phyloP scores from a whole-genome alignment of 2,888 invertebrate species.

The Mycogona germanica region DNA sequence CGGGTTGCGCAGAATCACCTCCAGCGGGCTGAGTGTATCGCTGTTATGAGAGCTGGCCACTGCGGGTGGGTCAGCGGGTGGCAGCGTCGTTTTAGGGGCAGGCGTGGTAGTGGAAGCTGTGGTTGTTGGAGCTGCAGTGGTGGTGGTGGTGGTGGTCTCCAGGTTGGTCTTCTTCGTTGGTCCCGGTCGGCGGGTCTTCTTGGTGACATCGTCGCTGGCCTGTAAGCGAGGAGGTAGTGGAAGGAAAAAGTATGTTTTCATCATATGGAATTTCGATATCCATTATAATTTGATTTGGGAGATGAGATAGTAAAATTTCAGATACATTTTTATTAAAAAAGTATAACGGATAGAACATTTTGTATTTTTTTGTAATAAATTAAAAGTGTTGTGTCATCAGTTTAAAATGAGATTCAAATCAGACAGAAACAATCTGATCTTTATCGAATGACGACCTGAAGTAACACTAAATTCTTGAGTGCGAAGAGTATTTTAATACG shows the following conservation, averaged over 20 bases:
- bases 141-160: background rate
- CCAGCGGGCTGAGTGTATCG: slow-evolving; percentile 6
- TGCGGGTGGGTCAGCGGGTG: slow-evolving; percentile 4
- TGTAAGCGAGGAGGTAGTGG: background rate
- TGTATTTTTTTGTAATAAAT: background rate
- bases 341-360: too few species aligned
- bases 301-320: too few species aligned
- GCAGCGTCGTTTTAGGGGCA: background rate
- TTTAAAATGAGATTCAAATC: background rate
- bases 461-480: too few species aligned
- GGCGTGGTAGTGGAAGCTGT: background rate
- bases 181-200: slow-evolving; percentile 9
- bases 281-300: background rate
- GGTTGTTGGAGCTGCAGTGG: slow-evolving; percentile 9
- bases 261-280: background rate
- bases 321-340: too few species aligned
- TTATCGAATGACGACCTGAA: too few species aligned
- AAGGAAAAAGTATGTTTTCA: background rate
- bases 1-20: slow-evolving; percentile 15
- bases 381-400: background rate
- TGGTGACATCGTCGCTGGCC: slow-evolving; percentile 11
- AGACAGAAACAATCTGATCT: slow-evolving; percentile 2
- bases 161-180: slow-evolving; percentile 1
- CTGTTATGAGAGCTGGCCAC: background rate
- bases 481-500: too few species aligned